Conservation (phyloP, 2,797 vertebrate genomes). For the Schizothorax lantsangensis region DNA sequence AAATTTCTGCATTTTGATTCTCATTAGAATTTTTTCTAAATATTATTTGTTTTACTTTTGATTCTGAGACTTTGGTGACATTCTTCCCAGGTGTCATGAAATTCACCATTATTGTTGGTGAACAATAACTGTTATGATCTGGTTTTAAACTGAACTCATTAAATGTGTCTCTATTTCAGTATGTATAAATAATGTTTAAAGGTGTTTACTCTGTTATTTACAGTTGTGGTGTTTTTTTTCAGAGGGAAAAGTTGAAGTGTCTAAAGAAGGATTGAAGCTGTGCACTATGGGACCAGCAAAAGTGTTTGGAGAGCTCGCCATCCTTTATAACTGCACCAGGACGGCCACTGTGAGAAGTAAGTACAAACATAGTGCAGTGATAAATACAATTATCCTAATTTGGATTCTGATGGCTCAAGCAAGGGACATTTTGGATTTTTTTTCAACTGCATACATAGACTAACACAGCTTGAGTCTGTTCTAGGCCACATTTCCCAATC, state of each 20-base stretch:
- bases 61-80: neutral
- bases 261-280: slow-evolving; percentile 93
- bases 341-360: slow-evolving; percentile 98
- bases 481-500: neutral
- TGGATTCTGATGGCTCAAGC: neutral
- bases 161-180: neutral
- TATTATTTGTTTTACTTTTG: neutral
- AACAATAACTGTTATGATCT: neutral
- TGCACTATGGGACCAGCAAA: slow-evolving; percentile 98
- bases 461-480: neutral
- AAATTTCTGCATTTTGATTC: too few relatives aligned
- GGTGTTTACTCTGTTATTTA: neutral
- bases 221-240: slow-evolving; percentile 56
- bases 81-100: neutral
- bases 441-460: neutral
- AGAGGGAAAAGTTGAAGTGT: slow-evolving; percentile 98
- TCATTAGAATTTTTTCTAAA: too few relatives aligned
- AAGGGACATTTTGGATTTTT: neutral
- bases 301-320: slow-evolving; percentile 96
- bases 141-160: neutral
- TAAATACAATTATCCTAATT: neutral
- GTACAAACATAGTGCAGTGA: slow-evolving; percentile 64
- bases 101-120: neutral
- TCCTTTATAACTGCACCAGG: slow-evolving; percentile 97
- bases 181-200: neutral